These are phyloP conservation scores for Pterocles orientalis DNA, from an alignment of 2,113 vertebrate genomes.

Conservation along the genomic window DNA sequence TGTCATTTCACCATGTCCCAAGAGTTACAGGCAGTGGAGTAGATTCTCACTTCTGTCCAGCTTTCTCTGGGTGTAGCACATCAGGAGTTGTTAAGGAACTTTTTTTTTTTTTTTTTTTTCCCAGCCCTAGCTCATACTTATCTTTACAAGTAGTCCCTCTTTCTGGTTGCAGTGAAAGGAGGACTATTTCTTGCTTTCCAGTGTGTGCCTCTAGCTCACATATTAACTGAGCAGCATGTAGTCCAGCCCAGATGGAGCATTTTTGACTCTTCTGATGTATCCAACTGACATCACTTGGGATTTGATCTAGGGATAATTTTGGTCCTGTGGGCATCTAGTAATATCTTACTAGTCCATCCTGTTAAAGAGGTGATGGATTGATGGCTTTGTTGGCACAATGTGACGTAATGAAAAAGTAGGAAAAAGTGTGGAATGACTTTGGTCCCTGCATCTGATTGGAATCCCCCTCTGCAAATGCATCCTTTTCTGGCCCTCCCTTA, in stretches of 20 bases:
- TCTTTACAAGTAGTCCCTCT: not conserved
- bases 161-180: not conserved
- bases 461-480: not conserved
- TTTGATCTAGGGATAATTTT: not conserved
- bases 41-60: not conserved
- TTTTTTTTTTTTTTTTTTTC: not conserved
- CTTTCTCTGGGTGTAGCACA: not conserved
- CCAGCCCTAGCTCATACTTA: not conserved
- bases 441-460: not conserved
- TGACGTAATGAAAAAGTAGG: not conserved
- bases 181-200: not conserved
- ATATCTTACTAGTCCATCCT: not conserved
- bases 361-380: not conserved
- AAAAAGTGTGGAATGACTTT: not conserved
- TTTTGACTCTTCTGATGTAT: not conserved
- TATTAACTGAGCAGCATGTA: accelerated
- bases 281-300: not conserved
- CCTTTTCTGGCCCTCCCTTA: not conserved
- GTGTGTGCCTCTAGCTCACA: not conserved
- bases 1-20: not conserved
- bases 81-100: not conserved
- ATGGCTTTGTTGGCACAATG: not conserved
- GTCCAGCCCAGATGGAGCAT: not conserved
- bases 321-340: not conserved
- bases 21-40: not conserved